phyloP scores from a whole-genome alignment of 2,113 vertebrate species.

The Pseudonaja textilis region DNA sequence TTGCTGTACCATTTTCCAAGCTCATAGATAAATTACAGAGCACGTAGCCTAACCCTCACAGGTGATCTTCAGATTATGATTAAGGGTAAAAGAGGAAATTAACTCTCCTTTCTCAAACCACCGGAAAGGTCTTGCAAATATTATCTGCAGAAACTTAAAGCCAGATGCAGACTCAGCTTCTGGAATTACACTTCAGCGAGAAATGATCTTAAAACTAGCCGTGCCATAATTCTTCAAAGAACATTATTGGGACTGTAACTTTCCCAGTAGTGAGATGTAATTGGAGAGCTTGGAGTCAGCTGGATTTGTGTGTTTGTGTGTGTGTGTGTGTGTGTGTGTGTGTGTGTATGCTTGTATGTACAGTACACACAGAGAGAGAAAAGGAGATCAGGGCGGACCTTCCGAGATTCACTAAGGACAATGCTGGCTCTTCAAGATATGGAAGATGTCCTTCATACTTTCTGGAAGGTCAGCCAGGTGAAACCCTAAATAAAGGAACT shows the following conservation, averaged over 20 bases:
- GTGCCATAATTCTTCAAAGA: background rate
- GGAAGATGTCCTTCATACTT: background rate
- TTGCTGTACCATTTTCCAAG: slow-evolving; percentile 52
- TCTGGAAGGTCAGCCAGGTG: background rate
- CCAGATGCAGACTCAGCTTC: background rate
- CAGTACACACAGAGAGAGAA: background rate
- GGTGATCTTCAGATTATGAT: slow-evolving; percentile 10
- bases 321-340: background rate
- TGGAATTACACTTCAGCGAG: background rate
- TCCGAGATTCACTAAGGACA: background rate
- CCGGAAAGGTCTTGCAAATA: background rate
- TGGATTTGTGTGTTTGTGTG: background rate
- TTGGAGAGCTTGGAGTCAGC: background rate
- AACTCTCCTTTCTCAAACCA: background rate
- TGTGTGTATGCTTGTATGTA: background rate
- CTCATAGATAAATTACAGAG: slow-evolving; percentile 60
- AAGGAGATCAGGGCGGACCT: background rate
- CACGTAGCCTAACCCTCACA: background rate
- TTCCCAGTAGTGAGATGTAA: no score
- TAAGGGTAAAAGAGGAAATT: slow-evolving; percentile 16
- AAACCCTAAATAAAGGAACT: background rate
- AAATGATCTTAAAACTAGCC: background rate
- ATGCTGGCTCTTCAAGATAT: background rate
- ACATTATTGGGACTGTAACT: background rate
- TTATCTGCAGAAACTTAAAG: background rate